phyloP scores from a whole-genome alignment of 1,140 invertebrate genomes.

The Meloidogyne exigua region DNA sequence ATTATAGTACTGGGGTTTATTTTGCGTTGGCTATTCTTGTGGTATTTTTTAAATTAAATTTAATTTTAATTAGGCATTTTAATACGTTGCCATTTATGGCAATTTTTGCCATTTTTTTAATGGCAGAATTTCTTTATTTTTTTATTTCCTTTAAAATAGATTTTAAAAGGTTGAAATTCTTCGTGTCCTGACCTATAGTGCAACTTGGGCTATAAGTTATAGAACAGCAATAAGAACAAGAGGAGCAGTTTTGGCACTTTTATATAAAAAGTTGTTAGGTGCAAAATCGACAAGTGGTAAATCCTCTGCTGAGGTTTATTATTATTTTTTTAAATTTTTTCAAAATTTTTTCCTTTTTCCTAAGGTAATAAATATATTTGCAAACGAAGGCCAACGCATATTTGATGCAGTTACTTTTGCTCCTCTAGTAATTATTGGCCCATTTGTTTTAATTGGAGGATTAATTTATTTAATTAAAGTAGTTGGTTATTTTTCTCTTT shows the following conservation, averaged over 20 bases:
- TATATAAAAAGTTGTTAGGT: constrained; percentile 72
- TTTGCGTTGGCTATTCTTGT: constrained; percentile 52
- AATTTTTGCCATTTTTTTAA: not conserved
- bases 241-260: constrained; percentile 69
- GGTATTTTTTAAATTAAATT: constrained; percentile 29
- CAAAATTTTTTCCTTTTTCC: constrained; percentile 41
- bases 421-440: constrained; percentile 71
- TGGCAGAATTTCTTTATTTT: too few species aligned
- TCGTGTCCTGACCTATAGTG: constrained; percentile 69
- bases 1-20: constrained; percentile 49
- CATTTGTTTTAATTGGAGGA: constrained; percentile 70
- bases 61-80: too few species aligned
- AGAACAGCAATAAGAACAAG: constrained; percentile 71
- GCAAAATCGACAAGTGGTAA: constrained; percentile 69
- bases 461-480: constrained; percentile 70
- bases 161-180: constrained; percentile 70
- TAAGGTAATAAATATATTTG: constrained; percentile 73
- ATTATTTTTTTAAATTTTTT: constrained; percentile 13
- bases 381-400: constrained; percentile 72
- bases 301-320: constrained; percentile 70
- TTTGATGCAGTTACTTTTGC: constrained; percentile 71
- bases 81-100: too few species aligned
- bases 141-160: too few species aligned
- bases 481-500: constrained; percentile 70
- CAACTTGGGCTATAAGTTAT: constrained; percentile 70